A percentile compares a stretch with the other conserved stretches of the same genome.
Conservation (phyloP, 2,888 invertebrate species). For the Diachrysia chrysitis region DNA sequence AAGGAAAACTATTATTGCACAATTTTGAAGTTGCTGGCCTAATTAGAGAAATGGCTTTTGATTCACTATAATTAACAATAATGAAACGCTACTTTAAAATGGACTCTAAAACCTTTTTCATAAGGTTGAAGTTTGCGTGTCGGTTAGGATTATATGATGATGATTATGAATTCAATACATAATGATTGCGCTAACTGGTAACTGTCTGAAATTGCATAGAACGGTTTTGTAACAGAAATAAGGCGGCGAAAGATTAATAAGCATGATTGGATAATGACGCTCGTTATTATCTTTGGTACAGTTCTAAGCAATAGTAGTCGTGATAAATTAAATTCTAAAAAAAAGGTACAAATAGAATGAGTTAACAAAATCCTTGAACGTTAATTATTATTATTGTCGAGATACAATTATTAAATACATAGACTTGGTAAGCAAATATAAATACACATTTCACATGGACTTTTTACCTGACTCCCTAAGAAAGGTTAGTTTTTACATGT, state of each 20-base stretch:
- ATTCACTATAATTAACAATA: constrained; percentile 58
- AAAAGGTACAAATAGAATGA: no score
- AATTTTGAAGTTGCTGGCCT: constrained; percentile 71
- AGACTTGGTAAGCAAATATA: no score
- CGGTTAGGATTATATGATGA: background rate
- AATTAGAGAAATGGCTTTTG: constrained; percentile 76
- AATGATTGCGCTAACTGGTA: constrained; percentile 14
- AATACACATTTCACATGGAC: no score
- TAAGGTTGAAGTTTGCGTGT: background rate
- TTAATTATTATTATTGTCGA: no score
- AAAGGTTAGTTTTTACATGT: no score
- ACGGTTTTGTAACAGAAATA: constrained; percentile 63
- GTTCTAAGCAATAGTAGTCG: constrained; percentile 15
- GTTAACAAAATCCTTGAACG: no score
- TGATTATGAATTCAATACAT: constrained; percentile 5
- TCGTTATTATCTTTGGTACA: constrained; percentile 58
- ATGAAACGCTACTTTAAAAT: background rate
- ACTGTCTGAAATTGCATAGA: constrained; percentile 49
- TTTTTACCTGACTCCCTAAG: no score
- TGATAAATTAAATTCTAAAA: background rate
- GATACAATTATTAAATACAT: no score
- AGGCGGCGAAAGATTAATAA: constrained; percentile 80
- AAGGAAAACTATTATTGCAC: constrained; percentile 76
- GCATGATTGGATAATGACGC: constrained; percentile 74
- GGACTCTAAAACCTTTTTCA: background rate